Percentiles rank a stretch among this genome's conserved stretches.
Evolutionary conservation across 2,888 invertebrate species (phyloP).

Genomic region (Brenthis hecate): DNA sequence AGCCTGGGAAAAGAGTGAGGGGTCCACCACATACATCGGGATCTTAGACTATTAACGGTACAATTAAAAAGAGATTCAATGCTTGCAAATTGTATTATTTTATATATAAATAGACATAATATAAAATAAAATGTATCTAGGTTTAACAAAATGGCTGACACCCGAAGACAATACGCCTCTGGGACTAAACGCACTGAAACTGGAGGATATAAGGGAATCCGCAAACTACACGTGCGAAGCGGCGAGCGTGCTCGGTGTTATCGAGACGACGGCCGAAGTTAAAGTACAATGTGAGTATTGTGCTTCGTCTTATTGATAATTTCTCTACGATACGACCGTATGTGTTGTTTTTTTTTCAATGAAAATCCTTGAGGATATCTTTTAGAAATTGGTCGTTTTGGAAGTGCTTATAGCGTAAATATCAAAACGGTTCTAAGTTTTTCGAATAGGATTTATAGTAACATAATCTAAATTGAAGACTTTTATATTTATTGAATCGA

Average conservation of each 20-base stretch:
- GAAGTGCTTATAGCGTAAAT: too few species aligned
- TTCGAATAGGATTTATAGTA: too few species aligned
- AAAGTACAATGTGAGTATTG: constrained; percentile 94
- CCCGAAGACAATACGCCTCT: constrained; percentile 93
- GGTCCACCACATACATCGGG: too few species aligned
- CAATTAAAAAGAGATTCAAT: too few species aligned
- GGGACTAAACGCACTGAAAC: constrained; percentile 92
- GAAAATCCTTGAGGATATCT: background rate
- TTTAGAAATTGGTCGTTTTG: too few species aligned
- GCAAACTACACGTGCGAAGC: constrained; percentile 99
- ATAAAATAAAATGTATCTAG: constrained; percentile 50
- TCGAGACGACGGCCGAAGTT: constrained; percentile 93
- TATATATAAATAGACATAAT: background rate
- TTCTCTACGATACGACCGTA: background rate
- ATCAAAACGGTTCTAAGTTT: too few species aligned
- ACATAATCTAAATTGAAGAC: too few species aligned
- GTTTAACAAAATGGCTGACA: constrained; percentile 90
- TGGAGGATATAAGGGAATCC: constrained; percentile 94
- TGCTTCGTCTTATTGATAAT: constrained; percentile 4
- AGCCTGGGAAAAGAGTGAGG: too few species aligned
- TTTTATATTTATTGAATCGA: too few species aligned
- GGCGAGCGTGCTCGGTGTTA: constrained; percentile 95
- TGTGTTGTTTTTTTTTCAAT: background rate
- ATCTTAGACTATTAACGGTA: too few species aligned
- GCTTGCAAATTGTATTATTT: background rate